Percentiles rank a stretch among this genome's conserved stretches.
Conservation (phyloP, 2,113 vertebrate genomes). For the Arothron firmamentum region DNA sequence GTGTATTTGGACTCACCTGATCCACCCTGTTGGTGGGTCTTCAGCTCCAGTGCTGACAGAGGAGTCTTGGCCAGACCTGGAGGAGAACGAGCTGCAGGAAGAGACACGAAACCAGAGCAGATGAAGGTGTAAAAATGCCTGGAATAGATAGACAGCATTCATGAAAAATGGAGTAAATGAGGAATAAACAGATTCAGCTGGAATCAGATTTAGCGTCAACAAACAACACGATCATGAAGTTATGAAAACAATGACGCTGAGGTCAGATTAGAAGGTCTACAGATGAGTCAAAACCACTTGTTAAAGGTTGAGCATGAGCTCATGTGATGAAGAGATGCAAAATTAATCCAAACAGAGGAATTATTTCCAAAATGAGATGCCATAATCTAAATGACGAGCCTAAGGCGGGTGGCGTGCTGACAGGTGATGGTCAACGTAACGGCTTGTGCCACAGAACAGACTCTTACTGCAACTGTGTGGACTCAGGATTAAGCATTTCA, state of each 20-base stretch:
- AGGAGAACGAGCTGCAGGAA: slow-evolving; percentile 79
- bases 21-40: slow-evolving; percentile 79
- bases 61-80: slow-evolving; percentile 85
- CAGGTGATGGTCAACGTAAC: slow-evolving; percentile 1
- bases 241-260: no score
- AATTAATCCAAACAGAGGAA: background rate
- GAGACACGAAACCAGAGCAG: background rate
- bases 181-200: background rate
- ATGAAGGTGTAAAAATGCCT: background rate
- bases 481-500: slow-evolving; percentile 1
- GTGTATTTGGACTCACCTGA: slow-evolving; percentile 76
- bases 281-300: no score
- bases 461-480: slow-evolving; percentile 46
- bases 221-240: no score
- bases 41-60: slow-evolving; percentile 84
- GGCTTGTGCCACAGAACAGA: slow-evolving; percentile 29
- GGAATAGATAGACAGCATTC: background rate
- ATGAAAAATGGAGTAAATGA: background rate
- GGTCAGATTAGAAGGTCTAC: no score
- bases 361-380: background rate
- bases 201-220: no score
- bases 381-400: no score
- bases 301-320: no score
- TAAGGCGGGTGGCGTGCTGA: background rate
- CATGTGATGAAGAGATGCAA: no score